Conservation (phyloP, 2,113 vertebrate species). For the Tichodroma muraria region DNA sequence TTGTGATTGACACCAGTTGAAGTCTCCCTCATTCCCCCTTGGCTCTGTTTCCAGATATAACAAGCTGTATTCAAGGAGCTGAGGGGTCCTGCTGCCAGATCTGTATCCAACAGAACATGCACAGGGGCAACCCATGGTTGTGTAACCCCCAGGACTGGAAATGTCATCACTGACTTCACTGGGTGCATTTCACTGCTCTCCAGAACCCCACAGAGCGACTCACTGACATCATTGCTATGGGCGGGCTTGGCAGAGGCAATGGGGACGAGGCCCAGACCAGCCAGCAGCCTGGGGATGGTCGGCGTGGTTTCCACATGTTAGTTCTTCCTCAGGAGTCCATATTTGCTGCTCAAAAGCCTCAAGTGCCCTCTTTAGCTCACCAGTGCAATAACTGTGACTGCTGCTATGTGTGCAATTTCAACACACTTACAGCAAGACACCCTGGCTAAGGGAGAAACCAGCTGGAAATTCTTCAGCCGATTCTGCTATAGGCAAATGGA, state of each 20-base stretch:
- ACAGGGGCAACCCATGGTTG: background rate
- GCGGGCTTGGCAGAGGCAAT: background rate
- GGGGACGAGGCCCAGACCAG: background rate
- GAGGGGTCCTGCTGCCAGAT: constrained; percentile 23
- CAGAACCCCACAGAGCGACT: constrained; percentile 4
- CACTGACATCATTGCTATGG: constrained; percentile 39
- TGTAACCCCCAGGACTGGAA: background rate
- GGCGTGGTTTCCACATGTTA: constrained; percentile 17
- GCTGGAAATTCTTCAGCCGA: background rate
- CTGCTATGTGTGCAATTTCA: background rate
- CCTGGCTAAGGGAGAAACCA: background rate
- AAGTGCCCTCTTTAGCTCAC: constrained; percentile 31
- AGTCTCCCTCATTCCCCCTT: constrained; percentile 4
- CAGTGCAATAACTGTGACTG: background rate
- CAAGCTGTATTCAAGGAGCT: background rate
- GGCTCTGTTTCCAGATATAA: constrained; percentile 14
- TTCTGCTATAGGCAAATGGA: background rate
- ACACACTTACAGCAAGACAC: background rate
- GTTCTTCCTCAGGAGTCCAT: background rate
- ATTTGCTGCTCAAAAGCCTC: background rate
- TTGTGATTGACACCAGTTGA: constrained; percentile 5
- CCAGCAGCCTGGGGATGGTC: background rate
- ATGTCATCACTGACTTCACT: constrained; percentile 6
- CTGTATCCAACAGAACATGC: background rate
- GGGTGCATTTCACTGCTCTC: constrained; percentile 26